Conservation (phyloP, 2,888 invertebrate species). For the Geotrupes spiniger region DNA sequence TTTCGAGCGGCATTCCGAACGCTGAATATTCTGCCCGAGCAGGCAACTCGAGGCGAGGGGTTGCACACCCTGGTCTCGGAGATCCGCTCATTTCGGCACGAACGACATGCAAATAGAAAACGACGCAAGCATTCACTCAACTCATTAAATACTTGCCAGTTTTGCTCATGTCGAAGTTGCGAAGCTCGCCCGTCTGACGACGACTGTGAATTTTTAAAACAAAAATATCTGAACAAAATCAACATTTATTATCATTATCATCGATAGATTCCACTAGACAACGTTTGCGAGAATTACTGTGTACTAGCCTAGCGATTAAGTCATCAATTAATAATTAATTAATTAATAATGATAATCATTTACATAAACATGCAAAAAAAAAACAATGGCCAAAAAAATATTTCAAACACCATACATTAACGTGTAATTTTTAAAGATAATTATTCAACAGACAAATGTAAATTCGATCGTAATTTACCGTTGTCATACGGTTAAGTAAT, state of each 20-base stretch:
- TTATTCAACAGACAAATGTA: conserved; percentile 13
- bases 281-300: no score
- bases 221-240: no score
- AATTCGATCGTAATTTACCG: conserved; percentile 19
- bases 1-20: conserved; percentile 31
- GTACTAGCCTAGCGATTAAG: no score
- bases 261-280: no score
- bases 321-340: no score
- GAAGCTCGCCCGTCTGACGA: conserved; percentile 19
- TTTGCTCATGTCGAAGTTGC: conserved; percentile 26
- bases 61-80: conserved; percentile 35
- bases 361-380: no score
- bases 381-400: no score
- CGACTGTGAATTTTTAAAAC: no score
- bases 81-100: conserved; percentile 43
- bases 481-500: conserved; percentile 15
- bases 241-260: no score
- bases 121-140: conserved; percentile 42
- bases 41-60: conserved; percentile 27
- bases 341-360: no score
- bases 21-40: conserved; percentile 30
- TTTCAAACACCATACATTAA: no score
- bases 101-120: conserved; percentile 47
- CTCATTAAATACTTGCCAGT: conserved; percentile 41
- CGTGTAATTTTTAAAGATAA: not conserved